Conservation (phyloP, 2,888 invertebrate genomes). For the Quadriops clusia region DNA sequence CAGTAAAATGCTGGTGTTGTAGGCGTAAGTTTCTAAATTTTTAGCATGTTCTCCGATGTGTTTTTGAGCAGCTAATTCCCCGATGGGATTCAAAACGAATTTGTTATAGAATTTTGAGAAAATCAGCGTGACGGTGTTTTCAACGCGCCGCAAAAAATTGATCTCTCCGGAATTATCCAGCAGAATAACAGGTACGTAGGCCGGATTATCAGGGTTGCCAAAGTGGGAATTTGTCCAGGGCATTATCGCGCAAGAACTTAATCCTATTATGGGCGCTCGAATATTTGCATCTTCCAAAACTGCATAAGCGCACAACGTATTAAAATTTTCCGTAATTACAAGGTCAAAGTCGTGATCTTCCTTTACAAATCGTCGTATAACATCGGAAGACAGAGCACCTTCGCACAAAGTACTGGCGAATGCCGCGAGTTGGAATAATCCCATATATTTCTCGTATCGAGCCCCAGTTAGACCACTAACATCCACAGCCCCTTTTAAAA, state of each 20-base stretch:
- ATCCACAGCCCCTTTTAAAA: no score
- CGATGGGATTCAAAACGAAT: constrained; percentile 7
- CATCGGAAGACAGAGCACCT: constrained; percentile 14
- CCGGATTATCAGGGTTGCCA: constrained; percentile 39
- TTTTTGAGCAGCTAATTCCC: constrained; percentile 26
- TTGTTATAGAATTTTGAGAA: constrained; percentile 17
- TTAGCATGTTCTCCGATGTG: constrained; percentile 37
- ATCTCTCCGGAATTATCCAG: constrained; percentile 28
- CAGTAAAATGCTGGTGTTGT: constrained; percentile 36
- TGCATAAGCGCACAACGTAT: constrained; percentile 55
- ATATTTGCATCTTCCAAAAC: constrained; percentile 51
- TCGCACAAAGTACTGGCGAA: no score
- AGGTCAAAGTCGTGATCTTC: constrained; percentile 47
- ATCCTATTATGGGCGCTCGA: constrained; percentile 43
- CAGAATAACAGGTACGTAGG: constrained; percentile 40
- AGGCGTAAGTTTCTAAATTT: constrained; percentile 37
- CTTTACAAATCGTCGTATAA: constrained; percentile 26
- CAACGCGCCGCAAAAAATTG: constrained; percentile 31
- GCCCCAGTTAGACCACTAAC: no score
- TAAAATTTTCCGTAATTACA: constrained; percentile 55
- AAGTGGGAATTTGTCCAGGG: constrained; percentile 39
- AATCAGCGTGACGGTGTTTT: constrained; percentile 32
- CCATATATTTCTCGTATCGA: no score
- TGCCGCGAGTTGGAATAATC: no score
- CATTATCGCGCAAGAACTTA: constrained; percentile 40